Conservation (phyloP, 2,113 vertebrate genomes). For the Nothocercus nigrocapillus region DNA sequence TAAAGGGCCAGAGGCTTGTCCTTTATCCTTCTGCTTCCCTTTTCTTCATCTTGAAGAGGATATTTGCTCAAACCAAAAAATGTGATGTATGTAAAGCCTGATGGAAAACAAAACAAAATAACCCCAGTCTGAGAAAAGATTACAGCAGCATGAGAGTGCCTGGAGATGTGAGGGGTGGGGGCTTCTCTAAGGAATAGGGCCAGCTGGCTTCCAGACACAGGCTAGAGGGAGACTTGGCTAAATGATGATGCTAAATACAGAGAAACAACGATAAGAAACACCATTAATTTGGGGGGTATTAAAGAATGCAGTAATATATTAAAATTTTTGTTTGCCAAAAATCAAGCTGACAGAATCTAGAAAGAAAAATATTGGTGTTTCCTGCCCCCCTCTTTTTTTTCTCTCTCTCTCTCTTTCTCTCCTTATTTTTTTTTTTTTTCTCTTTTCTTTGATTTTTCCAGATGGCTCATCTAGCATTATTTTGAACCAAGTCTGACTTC, state of each 20-base stretch:
- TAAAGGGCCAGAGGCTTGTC: not conserved
- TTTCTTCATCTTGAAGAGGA: not conserved
- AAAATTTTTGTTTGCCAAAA: not conserved
- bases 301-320: not conserved
- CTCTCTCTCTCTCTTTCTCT: not conserved
- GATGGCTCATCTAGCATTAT: not conserved
- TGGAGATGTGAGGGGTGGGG: not conserved
- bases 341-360: not conserved
- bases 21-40: not conserved
- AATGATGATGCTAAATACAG: not conserved
- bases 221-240: not conserved
- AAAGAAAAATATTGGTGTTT: not conserved
- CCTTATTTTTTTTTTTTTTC: not conserved
- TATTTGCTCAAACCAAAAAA: not conserved
- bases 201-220: not conserved
- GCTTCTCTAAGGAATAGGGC: not conserved
- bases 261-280: not conserved
- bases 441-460: slow-evolving; percentile 18
- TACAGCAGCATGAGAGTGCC: not conserved
- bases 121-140: not conserved
- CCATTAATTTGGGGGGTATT: not conserved
- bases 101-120: not conserved
- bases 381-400: not conserved
- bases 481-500: slow-evolving; percentile 4
- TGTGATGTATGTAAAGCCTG: not conserved